Conservation (phyloP, 2,113 vertebrate genomes). For the Seriola quinqueradiata region DNA sequence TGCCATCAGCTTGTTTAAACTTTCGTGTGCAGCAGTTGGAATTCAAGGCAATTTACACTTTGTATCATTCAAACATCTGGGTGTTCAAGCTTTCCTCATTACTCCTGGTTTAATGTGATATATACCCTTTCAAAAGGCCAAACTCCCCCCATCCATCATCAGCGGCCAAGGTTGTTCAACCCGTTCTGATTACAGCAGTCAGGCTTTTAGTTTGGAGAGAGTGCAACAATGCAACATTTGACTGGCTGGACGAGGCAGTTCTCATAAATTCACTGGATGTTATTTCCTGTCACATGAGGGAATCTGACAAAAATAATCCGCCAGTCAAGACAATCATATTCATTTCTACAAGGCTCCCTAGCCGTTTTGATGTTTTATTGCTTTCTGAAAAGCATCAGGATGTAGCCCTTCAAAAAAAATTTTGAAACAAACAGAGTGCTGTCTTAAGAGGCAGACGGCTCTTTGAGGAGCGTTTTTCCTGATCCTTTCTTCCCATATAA, state of each 20-base stretch:
- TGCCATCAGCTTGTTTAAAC: constrained; percentile 8
- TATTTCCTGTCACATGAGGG: constrained; percentile 22
- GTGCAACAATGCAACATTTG: constrained; percentile 57
- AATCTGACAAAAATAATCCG: constrained; percentile 27
- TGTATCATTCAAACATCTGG: constrained; percentile 84
- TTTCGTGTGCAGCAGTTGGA: constrained; percentile 50
- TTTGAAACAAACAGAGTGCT: constrained; percentile 3
- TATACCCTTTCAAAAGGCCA: constrained; percentile 86
- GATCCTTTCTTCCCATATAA: constrained; percentile 27
- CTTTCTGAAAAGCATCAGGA: neutral
- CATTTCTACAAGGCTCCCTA: constrained; percentile 2
- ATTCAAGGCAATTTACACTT: constrained; percentile 59
- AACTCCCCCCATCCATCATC: constrained; percentile 82
- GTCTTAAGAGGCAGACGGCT: neutral
- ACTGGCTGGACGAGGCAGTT: constrained; percentile 40
- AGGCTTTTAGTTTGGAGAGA: constrained; percentile 64
- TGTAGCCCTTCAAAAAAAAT: constrained; percentile 4
- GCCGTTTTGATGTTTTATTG: neutral
- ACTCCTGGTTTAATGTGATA: constrained; percentile 86
- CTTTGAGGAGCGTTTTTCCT: constrained; percentile 13
- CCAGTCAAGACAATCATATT: constrained; percentile 12
- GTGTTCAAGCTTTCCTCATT: constrained; percentile 80
- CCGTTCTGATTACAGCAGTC: constrained; percentile 78
- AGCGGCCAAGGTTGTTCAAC: constrained; percentile 75
- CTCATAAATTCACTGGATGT: constrained; percentile 36